Conservation (phyloP, 2,113 vertebrate genomes). For the Gallinago media region DNA sequence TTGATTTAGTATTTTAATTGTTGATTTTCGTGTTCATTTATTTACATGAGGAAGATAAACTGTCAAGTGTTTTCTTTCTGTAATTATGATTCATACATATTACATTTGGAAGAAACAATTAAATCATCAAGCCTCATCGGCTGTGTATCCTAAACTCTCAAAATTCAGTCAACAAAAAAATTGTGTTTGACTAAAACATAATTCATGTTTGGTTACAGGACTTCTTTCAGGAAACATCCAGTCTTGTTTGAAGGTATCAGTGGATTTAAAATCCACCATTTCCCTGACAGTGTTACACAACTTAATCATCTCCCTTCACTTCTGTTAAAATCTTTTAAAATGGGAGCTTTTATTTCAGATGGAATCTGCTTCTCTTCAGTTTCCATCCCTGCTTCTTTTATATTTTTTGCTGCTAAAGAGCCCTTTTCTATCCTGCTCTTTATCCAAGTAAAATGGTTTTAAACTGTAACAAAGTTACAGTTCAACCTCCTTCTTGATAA, state of each 20-base stretch:
- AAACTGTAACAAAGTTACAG: neutral
- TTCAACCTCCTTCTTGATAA: neutral
- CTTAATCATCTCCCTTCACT: neutral
- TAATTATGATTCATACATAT: neutral
- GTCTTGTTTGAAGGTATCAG: neutral
- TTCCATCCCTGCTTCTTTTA: neutral
- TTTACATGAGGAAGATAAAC: neutral
- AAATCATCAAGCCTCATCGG: neutral
- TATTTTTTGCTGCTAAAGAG: neutral
- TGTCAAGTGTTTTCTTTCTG: neutral
- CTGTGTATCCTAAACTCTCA: neutral
- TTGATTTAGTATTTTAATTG: neutral
- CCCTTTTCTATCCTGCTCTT: neutral
- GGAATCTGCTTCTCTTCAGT: neutral
- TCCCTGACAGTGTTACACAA: neutral
- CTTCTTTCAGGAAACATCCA: neutral
- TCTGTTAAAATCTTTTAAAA: neutral
- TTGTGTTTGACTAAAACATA: neutral
- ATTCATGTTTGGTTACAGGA: neutral
- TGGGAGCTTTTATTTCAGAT: neutral
- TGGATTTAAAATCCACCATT: neutral
- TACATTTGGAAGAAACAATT: conserved; percentile 2
- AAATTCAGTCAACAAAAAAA: neutral
- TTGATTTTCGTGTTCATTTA: neutral
- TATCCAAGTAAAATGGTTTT: neutral